Percentiles rank a stretch among this genome's conserved stretches.
Evolutionary conservation across 2,797 vertebrate species (phyloP).

Genomic region (Esox lucius): DNA sequence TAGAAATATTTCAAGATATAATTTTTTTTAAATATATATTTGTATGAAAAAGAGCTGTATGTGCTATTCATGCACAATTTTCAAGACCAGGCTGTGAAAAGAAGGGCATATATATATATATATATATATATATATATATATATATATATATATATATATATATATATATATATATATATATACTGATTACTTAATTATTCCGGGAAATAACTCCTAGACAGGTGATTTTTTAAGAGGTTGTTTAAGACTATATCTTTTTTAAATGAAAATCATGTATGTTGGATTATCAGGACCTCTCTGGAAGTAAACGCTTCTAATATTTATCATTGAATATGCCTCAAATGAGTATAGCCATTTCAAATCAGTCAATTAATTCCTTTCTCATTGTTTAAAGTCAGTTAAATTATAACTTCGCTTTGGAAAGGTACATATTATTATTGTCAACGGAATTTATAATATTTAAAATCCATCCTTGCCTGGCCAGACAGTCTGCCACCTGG

Average conservation of each 20-base stretch:
- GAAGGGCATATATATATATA: too few relatives aligned
- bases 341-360: not conserved
- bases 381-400: not conserved
- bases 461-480: too few relatives aligned
- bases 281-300: not conserved
- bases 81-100: not conserved
- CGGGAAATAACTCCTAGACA: not conserved
- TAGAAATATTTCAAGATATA: slow-evolving; percentile 1
- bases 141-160: too few relatives aligned
- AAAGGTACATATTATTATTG: too few relatives aligned
- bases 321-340: not conserved
- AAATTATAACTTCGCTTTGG: too few relatives aligned
- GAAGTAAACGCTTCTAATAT: not conserved
- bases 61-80: not conserved
- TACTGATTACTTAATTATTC: not conserved
- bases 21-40: too few relatives aligned
- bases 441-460: too few relatives aligned
- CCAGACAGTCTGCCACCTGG: too few relatives aligned
- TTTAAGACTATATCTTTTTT: not conserved
- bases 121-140: too few relatives aligned
- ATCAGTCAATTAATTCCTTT: not conserved
- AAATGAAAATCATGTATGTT: not conserved
- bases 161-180: too few relatives aligned
- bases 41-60: not conserved
- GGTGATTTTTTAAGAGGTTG: not conserved